Evolutionary conservation across 2,797 vertebrate genomes (phyloP).

Genomic region (Rachycentron canadum): DNA sequence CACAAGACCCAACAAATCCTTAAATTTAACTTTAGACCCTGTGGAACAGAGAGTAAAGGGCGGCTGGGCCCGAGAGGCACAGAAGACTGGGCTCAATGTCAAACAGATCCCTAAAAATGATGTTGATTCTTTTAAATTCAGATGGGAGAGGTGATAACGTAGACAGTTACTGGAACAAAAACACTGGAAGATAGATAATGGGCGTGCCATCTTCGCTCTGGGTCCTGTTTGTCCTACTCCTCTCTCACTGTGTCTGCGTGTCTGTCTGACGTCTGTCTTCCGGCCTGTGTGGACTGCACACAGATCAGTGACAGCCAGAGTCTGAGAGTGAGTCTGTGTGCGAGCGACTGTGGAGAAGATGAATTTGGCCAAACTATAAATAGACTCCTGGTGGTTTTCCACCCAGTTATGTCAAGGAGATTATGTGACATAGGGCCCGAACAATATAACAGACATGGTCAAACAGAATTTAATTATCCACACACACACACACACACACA

Average conservation of each 20-base stretch:
- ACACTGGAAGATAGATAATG: neutral
- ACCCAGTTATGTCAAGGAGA: slow-evolving; percentile 46
- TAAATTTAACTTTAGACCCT: slow-evolving; percentile 19
- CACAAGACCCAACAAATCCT: slow-evolving; percentile 40
- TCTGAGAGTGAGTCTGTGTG: slow-evolving; percentile 33
- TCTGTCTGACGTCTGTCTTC: slow-evolving; percentile 1
- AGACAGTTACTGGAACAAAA: neutral
- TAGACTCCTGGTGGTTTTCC: slow-evolving; percentile 62
- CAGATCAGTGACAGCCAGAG: slow-evolving; percentile 32
- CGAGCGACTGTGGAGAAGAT: slow-evolving; percentile 24
- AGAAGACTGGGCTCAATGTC: slow-evolving; percentile 21
- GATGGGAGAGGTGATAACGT: neutral
- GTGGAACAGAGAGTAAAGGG: neutral
- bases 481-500: neutral
- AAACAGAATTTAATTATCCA: neutral
- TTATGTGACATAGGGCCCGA: slow-evolving; percentile 25
- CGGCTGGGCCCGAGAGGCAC: neutral
- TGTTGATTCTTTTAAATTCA: slow-evolving; percentile 22
- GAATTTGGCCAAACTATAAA: slow-evolving; percentile 64
- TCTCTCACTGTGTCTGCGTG: slow-evolving; percentile 17
- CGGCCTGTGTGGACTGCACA: slow-evolving; percentile 2
- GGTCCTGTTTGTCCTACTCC: neutral
- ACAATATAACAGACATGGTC: neutral
- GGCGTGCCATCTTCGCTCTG: neutral
- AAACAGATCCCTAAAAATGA: slow-evolving; percentile 20